Percentiles rank a stretch among this genome's conserved stretches.
phyloP scores from a whole-genome alignment of 2,797 vertebrate species.

The Thamnophis elegans region DNA sequence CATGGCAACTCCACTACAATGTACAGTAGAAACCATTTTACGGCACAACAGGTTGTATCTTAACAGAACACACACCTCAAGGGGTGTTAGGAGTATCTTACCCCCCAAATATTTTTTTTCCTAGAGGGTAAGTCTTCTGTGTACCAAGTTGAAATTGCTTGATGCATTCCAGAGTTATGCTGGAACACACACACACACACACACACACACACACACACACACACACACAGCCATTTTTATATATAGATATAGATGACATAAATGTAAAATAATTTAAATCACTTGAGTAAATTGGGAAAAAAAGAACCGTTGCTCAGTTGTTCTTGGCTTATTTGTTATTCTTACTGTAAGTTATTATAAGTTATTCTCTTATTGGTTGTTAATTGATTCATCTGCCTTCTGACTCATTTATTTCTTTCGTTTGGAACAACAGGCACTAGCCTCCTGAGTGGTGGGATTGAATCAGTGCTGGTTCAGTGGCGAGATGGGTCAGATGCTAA shows the following conservation, averaged over 20 bases:
- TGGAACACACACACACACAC: no score
- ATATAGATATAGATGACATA: not conserved
- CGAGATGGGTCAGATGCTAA: constrained; percentile 74
- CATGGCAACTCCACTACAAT: no score
- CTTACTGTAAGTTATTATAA: not conserved
- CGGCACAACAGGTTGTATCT: no score
- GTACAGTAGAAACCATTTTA: no score
- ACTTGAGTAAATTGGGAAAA: not conserved
- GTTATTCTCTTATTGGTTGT: not conserved
- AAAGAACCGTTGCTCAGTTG: not conserved
- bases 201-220: no score
- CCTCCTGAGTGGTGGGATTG: constrained; percentile 88
- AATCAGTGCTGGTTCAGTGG: constrained; percentile 95
- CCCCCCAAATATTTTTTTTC: no score
- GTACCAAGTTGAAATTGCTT: no score
- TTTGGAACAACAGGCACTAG: constrained; percentile 77
- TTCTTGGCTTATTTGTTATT: not conserved
- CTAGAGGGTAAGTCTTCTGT: no score
- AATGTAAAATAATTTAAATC: not conserved
- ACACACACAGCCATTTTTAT: no score
- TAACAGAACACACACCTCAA: no score
- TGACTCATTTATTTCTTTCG: not conserved
- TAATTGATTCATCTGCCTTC: not conserved
- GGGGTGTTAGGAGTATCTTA: no score
- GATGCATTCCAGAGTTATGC: no score